phyloP scores from a whole-genome alignment of 2,888 invertebrate genomes.

The Galerucella calmariensis region DNA sequence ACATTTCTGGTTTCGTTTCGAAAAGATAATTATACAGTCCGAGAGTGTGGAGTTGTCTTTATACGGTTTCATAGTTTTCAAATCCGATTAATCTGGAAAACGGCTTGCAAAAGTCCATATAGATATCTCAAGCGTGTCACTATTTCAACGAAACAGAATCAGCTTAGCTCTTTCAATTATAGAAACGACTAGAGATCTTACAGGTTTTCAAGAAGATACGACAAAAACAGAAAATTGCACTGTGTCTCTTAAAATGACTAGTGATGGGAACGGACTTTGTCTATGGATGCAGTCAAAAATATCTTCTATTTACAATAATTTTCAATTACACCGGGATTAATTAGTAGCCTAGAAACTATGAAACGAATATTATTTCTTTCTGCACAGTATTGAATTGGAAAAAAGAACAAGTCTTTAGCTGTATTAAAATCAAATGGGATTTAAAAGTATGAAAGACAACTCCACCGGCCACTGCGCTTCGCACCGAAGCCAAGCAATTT shows the following conservation, averaged over 20 bases:
- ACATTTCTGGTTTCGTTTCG: constrained; percentile 60
- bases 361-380: neutral
- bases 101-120: constrained; percentile 34
- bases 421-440: constrained; percentile 56
- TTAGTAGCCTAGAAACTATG: neutral
- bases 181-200: neutral
- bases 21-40: constrained; percentile 63
- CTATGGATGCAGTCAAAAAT: too few species aligned
- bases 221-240: too few species aligned
- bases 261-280: too few species aligned
- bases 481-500: constrained; percentile 60
- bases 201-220: too few species aligned
- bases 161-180: constrained; percentile 18
- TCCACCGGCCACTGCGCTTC: constrained; percentile 57
- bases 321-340: too few species aligned
- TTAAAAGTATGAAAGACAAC: constrained; percentile 63
- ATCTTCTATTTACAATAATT: too few species aligned
- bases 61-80: constrained; percentile 63
- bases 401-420: neutral
- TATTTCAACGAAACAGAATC: constrained; percentile 23
- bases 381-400: neutral
- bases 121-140: constrained; percentile 23
- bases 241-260: too few species aligned
- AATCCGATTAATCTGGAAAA: constrained; percentile 63
- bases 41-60: constrained; percentile 57